Conservation (phyloP, 2,113 vertebrate genomes). For the Nanorana parkeri region DNA sequence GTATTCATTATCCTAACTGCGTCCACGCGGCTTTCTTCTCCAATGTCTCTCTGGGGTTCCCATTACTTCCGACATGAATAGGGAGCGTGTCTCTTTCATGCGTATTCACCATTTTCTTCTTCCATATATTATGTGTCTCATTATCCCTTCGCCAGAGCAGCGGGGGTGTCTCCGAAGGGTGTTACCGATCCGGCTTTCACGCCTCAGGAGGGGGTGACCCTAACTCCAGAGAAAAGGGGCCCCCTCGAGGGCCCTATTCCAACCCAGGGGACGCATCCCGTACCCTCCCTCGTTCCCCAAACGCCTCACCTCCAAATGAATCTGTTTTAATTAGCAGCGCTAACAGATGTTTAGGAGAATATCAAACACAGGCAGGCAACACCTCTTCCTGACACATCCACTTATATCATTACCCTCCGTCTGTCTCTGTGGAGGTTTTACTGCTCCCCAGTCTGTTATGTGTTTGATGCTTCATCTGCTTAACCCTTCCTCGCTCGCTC, state of each 20-base stretch:
- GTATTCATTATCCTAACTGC: no score
- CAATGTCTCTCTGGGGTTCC: background rate
- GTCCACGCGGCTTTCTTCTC: background rate
- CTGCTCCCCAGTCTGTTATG: constrained; percentile 8
- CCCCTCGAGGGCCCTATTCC: no score
- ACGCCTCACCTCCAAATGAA: constrained; percentile 3
- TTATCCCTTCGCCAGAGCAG: background rate
- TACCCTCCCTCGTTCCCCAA: background rate
- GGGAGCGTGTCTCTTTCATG: background rate
- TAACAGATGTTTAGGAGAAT: constrained; percentile 18
- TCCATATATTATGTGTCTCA: background rate
- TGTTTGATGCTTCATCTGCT: background rate
- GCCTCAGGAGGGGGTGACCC: background rate
- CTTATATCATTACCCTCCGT: constrained; percentile 26
- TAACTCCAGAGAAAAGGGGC: no score
- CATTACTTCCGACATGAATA: background rate
- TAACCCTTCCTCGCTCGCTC: background rate
- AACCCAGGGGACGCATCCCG: background rate
- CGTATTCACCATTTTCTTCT: background rate
- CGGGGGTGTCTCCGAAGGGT: background rate
- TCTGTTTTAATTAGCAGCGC: constrained; percentile 11
- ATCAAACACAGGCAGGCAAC: background rate
- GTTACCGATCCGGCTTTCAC: background rate
- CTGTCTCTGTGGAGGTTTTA: constrained; percentile 23
- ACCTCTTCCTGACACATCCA: background rate